These are phyloP conservation scores for Lacanobia oleracea DNA, from an alignment of 2,888 invertebrate genomes.

Conservation along the genomic window DNA sequence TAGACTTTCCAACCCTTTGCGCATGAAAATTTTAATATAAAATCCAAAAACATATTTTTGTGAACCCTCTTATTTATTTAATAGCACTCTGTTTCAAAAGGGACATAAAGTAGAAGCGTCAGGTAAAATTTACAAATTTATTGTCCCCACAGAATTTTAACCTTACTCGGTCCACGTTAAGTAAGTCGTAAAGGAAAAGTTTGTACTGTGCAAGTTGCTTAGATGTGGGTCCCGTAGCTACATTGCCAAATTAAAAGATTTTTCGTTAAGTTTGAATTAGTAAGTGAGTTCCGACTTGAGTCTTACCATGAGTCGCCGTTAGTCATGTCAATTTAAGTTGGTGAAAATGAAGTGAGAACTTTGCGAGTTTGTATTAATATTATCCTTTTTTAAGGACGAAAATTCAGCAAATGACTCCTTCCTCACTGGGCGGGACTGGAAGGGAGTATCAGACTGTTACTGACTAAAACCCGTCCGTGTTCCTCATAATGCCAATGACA, in stretches of 20 bases:
- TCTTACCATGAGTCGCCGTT: slow-evolving; percentile 31
- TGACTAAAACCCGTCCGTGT: too few relatives aligned
- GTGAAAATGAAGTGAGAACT: slow-evolving; percentile 22
- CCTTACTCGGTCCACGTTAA: slow-evolving; percentile 35
- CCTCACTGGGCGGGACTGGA: too few relatives aligned
- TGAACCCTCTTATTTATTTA: slow-evolving; percentile 59
- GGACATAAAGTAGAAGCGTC: slow-evolving; percentile 40
- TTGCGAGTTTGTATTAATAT: slow-evolving; percentile 9
- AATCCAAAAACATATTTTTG: slow-evolving; percentile 55
- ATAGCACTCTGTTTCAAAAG: slow-evolving; percentile 54
- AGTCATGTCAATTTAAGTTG: neutral
- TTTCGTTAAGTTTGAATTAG: slow-evolving; percentile 78
- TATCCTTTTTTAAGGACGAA: neutral
- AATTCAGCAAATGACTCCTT: too few relatives aligned
- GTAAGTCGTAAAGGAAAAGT: slow-evolving; percentile 62
- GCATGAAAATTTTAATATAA: slow-evolving; percentile 44
- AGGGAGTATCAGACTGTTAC: too few relatives aligned
- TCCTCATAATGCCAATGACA: too few relatives aligned
- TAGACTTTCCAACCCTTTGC: slow-evolving; percentile 38
- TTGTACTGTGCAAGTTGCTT: slow-evolving; percentile 42
- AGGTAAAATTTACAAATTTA: slow-evolving; percentile 66
- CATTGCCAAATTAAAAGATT: slow-evolving; percentile 80
- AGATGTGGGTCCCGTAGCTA: slow-evolving; percentile 64
- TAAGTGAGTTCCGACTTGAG: slow-evolving; percentile 55
- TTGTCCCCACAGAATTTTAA: slow-evolving; percentile 66